These are phyloP conservation scores for Synanthedon myopaeformis DNA, from an alignment of 2,888 invertebrate genomes.

Conservation along the genomic window DNA sequence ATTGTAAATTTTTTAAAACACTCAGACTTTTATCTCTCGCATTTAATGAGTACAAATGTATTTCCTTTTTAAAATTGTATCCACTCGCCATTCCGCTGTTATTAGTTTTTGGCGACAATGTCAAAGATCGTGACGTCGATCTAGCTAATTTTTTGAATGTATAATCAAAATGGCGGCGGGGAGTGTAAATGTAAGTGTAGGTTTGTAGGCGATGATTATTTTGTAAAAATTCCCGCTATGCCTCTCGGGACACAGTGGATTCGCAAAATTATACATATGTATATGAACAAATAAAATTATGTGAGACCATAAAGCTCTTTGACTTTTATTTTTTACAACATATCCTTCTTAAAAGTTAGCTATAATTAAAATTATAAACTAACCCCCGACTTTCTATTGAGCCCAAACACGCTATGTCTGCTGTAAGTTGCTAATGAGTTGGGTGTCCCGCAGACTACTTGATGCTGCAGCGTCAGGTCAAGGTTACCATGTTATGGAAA, in stretches of 20 bases:
- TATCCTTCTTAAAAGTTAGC: too few relatives aligned
- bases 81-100: constrained; percentile 21
- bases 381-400: too few relatives aligned
- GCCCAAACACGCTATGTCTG: too few relatives aligned
- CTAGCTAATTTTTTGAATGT: constrained; percentile 51
- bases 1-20: not conserved
- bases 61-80: constrained; percentile 9
- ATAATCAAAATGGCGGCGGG: constrained; percentile 38
- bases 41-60: constrained; percentile 1
- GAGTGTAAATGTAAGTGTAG: constrained; percentile 53
- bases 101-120: constrained; percentile 5
- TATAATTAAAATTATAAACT: too few relatives aligned
- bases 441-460: too few relatives aligned
- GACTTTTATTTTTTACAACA: constrained; percentile 10
- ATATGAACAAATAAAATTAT: constrained; percentile 70
- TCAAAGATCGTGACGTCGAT: constrained; percentile 5
- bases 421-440: too few relatives aligned
- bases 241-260: constrained; percentile 68
- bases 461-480: too few relatives aligned
- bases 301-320: constrained; percentile 55
- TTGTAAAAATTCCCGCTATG: constrained; percentile 59
- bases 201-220: constrained; percentile 58
- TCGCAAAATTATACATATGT: constrained; percentile 70
- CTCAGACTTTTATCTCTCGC: not conserved
- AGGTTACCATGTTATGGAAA: too few relatives aligned